Evolutionary conservation across 2,113 vertebrate genomes (phyloP), one percentile per base, ranked within the genome.

Genomic region (Philantomba maxwellii): DNA sequence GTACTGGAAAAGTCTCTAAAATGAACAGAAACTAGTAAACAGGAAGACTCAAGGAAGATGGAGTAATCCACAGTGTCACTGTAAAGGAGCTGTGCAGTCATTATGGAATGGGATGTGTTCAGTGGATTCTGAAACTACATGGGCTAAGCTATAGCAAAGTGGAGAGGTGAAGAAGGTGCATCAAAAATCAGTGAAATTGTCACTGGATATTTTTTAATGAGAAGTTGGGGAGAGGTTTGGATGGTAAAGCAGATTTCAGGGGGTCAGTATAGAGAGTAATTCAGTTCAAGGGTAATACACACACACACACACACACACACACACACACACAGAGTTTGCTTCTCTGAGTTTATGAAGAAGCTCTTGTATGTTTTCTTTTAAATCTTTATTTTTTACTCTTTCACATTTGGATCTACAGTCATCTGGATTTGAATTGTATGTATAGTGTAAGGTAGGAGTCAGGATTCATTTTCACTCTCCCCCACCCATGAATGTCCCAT

Each of bases 91-190:
- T 6, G 21, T 2, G 13, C 2, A 10, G 30, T 4, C 39, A 23
- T 2, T 15, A 47, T 36, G 26, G 3, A 26, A 15, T 5, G 10
- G 9, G 19, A n/a, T 3, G 9, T 12, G 11, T 17, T 26, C 51
- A 11, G 6, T 2, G 8, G n/a, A 57, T 25, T 66, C 11, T 6
- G 70, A 84, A 30, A 45, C 28, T 8, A 33, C 1, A 3, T 5
- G 6, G 23, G 17, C 25, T 7, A 3, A 51, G 9, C 16, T 8
- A 0, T 2, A 17, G 64, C 2, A 10, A 15, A 33, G 12, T 19
- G 4, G 30, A 28, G 33, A 43, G 3, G 12, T 43, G 11, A 2
- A 9, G 16, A n/a, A 9, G 25, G 3, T 13, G 1, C 28, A 4
- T 11, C 39, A 30, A 10, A 5, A 36, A 6, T 25, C 7, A 60